phyloP scores from a whole-genome alignment of 2,888 invertebrate genomes.

The Rambutsinella grinnellia region DNA sequence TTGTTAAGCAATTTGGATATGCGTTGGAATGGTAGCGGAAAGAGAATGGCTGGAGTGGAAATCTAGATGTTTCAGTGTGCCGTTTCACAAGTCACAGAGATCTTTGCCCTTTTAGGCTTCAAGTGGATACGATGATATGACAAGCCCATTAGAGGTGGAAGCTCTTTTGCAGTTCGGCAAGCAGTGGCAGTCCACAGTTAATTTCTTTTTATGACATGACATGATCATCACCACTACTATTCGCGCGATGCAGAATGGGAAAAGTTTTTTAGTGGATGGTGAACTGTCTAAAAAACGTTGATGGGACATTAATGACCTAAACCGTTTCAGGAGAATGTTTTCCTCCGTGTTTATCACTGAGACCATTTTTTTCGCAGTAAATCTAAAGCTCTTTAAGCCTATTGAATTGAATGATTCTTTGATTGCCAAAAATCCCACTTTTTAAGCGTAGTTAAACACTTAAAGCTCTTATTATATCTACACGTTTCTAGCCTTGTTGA shows the following conservation, averaged over 20 bases:
- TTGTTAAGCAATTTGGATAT: neutral
- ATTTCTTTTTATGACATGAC: neutral
- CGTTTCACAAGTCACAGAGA: too few species aligned
- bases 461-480: neutral
- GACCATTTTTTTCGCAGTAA: neutral
- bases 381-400: neutral
- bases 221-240: neutral
- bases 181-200: neutral
- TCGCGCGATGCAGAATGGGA: neutral
- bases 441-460: neutral
- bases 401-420: neutral
- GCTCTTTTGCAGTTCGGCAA: too few species aligned
- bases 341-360: neutral
- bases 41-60: too few species aligned
- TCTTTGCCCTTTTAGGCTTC: neutral
- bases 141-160: neutral
- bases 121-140: neutral
- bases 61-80: too few species aligned
- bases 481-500: neutral
- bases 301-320: constrained; percentile 32
- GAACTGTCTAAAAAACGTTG: constrained; percentile 9
- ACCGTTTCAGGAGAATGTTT: constrained; percentile 8
- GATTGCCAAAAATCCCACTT: neutral
- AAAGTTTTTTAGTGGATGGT: neutral
- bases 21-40: neutral